Conservation (phyloP, 1,140 invertebrate genomes). For the Drosophila kohkoa region DNA sequence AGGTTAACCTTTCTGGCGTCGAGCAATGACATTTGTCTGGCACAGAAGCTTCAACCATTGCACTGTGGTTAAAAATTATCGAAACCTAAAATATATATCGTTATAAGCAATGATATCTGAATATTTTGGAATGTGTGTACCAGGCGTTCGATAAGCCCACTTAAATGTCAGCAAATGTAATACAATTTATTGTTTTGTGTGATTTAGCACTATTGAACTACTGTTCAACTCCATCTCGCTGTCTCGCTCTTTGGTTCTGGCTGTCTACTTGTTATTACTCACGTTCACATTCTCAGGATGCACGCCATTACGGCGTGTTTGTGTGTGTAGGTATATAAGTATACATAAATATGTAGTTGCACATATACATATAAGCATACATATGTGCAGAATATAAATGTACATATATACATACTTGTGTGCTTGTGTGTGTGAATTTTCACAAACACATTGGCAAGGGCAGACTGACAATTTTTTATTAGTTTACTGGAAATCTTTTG, state of each 20-base stretch:
- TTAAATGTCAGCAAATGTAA: background rate
- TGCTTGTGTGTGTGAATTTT: background rate
- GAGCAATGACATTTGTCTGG: constrained; percentile 72
- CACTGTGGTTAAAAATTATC: constrained; percentile 31
- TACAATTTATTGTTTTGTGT: background rate
- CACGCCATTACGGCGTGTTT: constrained; percentile 19
- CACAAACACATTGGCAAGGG: no score
- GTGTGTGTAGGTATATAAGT: background rate
- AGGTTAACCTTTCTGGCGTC: constrained; percentile 69
- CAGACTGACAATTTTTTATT: constrained; percentile 58
- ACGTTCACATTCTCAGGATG: constrained; percentile 59
- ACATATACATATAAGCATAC: background rate
- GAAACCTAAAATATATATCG: background rate
- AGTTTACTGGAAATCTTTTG: constrained; percentile 44
- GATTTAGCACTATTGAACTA: background rate
- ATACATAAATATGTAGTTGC: background rate
- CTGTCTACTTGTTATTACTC: constrained; percentile 63
- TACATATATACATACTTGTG: background rate
- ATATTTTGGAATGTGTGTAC: no score
- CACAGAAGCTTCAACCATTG: constrained; percentile 42
- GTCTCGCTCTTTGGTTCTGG: constrained; percentile 31
- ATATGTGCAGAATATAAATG: background rate
- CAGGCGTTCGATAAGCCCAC: no score
- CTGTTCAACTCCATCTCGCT: constrained; percentile 8
- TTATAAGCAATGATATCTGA: no score